Conservation (phyloP, 2,113 vertebrate species). For the Zosterops lateralis region DNA sequence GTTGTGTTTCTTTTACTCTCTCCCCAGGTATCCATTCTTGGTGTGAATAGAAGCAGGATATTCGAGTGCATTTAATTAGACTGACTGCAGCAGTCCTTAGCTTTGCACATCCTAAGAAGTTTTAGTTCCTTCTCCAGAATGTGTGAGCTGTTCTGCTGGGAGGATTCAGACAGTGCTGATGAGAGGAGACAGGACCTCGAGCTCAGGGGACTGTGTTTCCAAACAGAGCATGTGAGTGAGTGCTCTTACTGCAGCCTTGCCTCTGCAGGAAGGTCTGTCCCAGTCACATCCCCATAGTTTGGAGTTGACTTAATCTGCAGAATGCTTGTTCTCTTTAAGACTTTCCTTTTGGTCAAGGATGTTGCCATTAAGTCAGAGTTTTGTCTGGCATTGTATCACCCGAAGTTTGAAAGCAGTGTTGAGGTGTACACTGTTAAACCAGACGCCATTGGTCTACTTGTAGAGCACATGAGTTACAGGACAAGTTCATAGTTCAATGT, state of each 20-base stretch:
- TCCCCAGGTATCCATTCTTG: neutral
- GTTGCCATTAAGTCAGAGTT: neutral
- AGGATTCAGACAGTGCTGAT: neutral
- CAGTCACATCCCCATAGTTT: neutral
- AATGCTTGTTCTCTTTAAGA: neutral
- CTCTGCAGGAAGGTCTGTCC: neutral
- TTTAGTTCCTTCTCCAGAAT: fast-evolving
- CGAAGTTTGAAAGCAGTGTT: neutral
- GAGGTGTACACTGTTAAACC: neutral
- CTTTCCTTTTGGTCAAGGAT: neutral
- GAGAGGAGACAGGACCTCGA: neutral
- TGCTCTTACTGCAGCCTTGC: neutral
- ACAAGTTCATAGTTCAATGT: neutral
- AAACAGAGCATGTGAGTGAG: fast-evolving
- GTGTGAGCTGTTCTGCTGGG: neutral
- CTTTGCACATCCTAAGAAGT: neutral
- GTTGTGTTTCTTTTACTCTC: neutral
- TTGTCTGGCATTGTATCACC: neutral
- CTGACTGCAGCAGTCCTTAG: neutral
- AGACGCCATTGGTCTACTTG: neutral
- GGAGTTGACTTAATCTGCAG: neutral
- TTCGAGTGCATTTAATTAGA: neutral
- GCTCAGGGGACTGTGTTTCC: neutral
- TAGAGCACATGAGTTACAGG: neutral
- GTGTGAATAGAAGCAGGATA: neutral